Base-by-base conservation (phyloP, 2,888 invertebrate species). In the Bombylius discolor region DNA sequence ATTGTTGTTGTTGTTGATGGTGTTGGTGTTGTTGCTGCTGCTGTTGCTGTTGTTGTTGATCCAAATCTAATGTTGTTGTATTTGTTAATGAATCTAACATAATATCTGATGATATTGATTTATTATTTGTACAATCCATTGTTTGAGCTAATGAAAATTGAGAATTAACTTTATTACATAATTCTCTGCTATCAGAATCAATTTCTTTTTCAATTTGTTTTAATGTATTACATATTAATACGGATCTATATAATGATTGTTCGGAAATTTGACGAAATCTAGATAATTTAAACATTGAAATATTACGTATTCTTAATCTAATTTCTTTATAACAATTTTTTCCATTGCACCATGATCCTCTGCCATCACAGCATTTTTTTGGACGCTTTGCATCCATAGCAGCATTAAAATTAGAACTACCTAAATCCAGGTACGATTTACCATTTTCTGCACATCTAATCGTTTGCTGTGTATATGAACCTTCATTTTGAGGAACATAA, bases 201-300 rank as follows among this genome's bases (percentile, higher is more conserved):
- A 94, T 88, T 76, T 94, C 93, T 56, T 87, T 81, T 75, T 93
- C 93, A 68, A 93, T 85, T 70, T 85, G 83, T 70, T 92, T 84
- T 62, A 94, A 73, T 56, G 94, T 93, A 75, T 94, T 94, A 78
- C 92, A 92, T 67, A 95, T 93, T 60, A 95, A 83, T 69, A 95
- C 94, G 51, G 92, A 93, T 60, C 92, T 84, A 65, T 90, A 82
- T 58, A 95, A 77, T 59, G 90, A 89, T 48, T 93, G 92, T 72
- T 94, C 93, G 56, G 90, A 87, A 63, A 88, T 88, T 73, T 92
- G 91, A 55, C 91, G 82, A 67, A 89, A 87, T 65, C 89, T 81
- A 68, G 89, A 88, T 63, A 95, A 77, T 76, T 95, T 95, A 73
- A 88, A 85, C 84, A 94, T 91, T 63, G 92, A 93, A 62, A 93